Evolutionary conservation across 2,797 vertebrate genomes (phyloP), one percentile per base, ranked within the genome.

Genomic region (Coreius guichenoti): DNA sequence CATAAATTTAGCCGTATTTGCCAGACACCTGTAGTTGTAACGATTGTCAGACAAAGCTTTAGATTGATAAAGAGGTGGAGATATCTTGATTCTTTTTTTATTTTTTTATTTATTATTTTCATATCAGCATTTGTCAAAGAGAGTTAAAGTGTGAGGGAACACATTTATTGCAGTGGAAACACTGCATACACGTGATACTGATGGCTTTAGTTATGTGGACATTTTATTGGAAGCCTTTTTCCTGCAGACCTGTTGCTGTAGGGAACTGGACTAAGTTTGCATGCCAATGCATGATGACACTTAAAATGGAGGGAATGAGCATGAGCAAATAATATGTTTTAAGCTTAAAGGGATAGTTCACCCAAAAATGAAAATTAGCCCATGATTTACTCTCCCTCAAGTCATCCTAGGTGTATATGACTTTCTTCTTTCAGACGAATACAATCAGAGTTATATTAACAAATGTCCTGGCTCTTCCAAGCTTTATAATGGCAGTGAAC

Each of bases 111-210:
- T 86, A 86, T 86, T 88, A 74, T 67, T 91, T 89, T 84, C 5
- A 68, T 82, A 49, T 56, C 69, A 78, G 29, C 21, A 75, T 90
- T 91, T 92, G 86, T 91, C 92, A 91, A 47, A 82, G 9, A 51
- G 80, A 88, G 76, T 91, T 75, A 85, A 23, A 7, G 70, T 74
- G 76, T 72, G 31, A 74, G 29, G 49, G 49, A 82, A 29, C 58
- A 45, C 26, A 33, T 39, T 33, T 86, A 31, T 78, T 85, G 83
- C 89, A 91, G 88, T 51, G 76, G 78, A 85, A 75, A 49, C 51
- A 54, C 75, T 85, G 45, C 67, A 33, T 45, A 76, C 63, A 11
- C 51, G 65, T 78, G 9, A 74, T 77, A 39, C 79, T 70, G 26
- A 61, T 65, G 17, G 17, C 69, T 61, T 61, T 68, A 63, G 56